Evolutionary conservation across 2,113 vertebrate genomes (phyloP).

Genomic region (Aix galericulata): DNA sequence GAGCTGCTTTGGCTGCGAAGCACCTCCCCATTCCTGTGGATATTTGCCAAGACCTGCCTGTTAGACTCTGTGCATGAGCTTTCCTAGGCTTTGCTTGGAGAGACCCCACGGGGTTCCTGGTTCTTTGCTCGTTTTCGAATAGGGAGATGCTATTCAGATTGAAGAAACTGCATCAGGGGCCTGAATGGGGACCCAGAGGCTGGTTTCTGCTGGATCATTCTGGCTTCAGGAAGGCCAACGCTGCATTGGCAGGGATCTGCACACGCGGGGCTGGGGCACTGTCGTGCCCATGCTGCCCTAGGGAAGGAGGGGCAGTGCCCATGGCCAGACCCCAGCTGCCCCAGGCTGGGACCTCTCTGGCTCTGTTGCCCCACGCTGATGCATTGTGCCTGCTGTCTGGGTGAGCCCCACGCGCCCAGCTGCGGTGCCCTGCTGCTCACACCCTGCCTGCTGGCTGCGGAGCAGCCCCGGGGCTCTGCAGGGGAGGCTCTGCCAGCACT

Average conservation of each 20-base stretch:
- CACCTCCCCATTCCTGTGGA: background rate
- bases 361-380: rapidly evolving
- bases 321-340: background rate
- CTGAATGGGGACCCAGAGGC: background rate
- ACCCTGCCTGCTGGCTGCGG: background rate
- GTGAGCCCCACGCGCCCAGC: background rate
- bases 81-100: rapidly evolving
- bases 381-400: background rate
- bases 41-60: background rate
- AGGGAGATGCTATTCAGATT: background rate
- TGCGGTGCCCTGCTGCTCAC: background rate
- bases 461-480: background rate
- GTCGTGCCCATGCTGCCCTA: rapidly evolving
- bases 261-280: background rate
- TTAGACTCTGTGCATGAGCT: background rate
- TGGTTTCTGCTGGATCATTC: background rate
- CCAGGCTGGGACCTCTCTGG: rapidly evolving
- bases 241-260: rapidly evolving
- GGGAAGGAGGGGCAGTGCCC: background rate
- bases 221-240: background rate
- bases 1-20: background rate
- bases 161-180: background rate
- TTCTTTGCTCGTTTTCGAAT: background rate
- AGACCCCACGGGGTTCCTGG: background rate
- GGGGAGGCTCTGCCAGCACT: background rate